phyloP scores from a whole-genome alignment of 37 sponge, comb jelly and placozoan species.

The Geodia barretti region DNA sequence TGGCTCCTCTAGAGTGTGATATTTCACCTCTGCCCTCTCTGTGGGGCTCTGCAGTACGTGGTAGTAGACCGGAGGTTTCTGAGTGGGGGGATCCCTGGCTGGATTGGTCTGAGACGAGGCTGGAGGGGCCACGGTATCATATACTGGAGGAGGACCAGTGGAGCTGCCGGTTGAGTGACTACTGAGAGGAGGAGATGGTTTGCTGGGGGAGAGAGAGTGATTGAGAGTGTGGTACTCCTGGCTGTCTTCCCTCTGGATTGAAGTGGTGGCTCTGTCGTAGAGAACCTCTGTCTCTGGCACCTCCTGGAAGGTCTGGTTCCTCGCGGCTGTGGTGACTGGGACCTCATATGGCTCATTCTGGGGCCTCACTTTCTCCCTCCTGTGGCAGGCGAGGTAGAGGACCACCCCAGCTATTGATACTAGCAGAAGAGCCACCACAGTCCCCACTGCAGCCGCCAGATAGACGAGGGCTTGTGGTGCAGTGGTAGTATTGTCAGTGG shows the following conservation, averaged over 20 bases:
- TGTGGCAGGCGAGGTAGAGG: not conserved
- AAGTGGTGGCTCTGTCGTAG: not conserved
- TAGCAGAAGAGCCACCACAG: not conserved
- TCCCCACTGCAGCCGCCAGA: not conserved
- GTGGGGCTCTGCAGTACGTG: not conserved
- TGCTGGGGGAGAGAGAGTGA: not conserved
- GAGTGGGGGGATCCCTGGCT: not conserved
- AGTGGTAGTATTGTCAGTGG: too few relatives aligned
- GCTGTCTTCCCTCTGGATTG: not conserved
- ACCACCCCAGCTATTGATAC: not conserved
- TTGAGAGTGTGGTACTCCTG: not conserved
- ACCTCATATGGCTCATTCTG: too few relatives aligned
- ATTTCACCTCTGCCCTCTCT: not conserved
- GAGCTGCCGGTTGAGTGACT: not conserved
- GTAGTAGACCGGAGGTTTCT: not conserved
- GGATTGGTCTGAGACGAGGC: not conserved
- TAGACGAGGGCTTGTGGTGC: not conserved
- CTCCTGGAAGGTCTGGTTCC: not conserved
- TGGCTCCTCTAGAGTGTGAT: not conserved
- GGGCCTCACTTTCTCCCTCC: too few relatives aligned
- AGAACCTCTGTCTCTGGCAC: not conserved
- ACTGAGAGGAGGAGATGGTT: not conserved
- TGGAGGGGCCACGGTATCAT: not conserved
- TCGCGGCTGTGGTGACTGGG: not conserved
- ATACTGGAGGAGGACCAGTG: not conserved